These are phyloP conservation scores for Drosophila truncata DNA, from an alignment of 1,140 invertebrate species.

Conservation along the genomic window DNA sequence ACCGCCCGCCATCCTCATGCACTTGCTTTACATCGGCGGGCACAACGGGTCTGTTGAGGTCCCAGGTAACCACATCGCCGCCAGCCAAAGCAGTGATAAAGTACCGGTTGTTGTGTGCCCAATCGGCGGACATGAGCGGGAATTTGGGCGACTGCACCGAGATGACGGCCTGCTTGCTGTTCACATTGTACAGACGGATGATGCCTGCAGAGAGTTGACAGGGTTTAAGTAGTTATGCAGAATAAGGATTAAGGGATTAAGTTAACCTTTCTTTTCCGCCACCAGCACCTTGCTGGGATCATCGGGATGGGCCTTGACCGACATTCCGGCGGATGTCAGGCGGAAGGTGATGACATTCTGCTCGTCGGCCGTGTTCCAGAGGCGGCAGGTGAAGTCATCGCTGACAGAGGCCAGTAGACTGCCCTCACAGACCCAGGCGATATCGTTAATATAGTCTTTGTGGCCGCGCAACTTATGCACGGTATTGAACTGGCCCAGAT, in stretches of 20 bases:
- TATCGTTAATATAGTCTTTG: constrained; percentile 89
- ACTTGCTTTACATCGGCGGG: constrained; percentile 87
- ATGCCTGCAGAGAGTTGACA: constrained; percentile 63
- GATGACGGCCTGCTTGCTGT: constrained; percentile 89
- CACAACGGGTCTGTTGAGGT: constrained; percentile 87
- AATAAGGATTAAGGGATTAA: no score
- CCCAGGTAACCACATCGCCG: constrained; percentile 89
- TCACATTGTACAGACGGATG: constrained; percentile 90
- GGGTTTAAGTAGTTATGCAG: rapidly evolving
- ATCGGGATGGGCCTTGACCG: constrained; percentile 89
- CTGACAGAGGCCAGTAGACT: constrained; percentile 90
- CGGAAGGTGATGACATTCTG: constrained; percentile 87
- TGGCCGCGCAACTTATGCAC: constrained; percentile 86
- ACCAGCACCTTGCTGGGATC: constrained; percentile 91
- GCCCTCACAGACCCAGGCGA: constrained; percentile 90
- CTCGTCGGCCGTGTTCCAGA: constrained; percentile 88
- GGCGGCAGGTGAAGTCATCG: constrained; percentile 91
- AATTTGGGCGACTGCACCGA: constrained; percentile 89
- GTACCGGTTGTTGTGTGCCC: constrained; percentile 88
- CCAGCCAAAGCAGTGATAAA: constrained; percentile 88
- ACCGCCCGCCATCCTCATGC: constrained; percentile 87
- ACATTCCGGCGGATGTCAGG: constrained; percentile 90
- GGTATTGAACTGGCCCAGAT: constrained; percentile 86
- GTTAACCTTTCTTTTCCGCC: constrained; percentile 89
- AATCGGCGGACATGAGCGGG: constrained; percentile 90